Percentiles rank a stretch among this genome's conserved stretches.
phyloP scores from a whole-genome alignment of 2,113 vertebrate genomes.

The Callithrix jacchus region DNA sequence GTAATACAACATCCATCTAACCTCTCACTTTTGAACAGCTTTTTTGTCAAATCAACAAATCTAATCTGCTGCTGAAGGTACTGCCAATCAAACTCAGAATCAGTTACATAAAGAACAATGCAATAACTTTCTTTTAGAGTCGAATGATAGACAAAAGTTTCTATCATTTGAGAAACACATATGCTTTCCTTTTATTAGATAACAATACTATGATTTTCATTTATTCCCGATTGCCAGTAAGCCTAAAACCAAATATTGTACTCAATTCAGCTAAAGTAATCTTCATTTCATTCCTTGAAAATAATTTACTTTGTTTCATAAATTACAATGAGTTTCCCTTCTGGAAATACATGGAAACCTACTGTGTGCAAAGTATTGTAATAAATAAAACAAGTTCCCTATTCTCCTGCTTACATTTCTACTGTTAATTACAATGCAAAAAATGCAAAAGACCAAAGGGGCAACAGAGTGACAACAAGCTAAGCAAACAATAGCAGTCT shows the following conservation, averaged over 20 bases:
- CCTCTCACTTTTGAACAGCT: slow-evolving; percentile 8
- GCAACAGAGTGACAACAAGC: not conserved
- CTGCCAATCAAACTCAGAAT: slow-evolving; percentile 16
- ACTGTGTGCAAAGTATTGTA: not conserved
- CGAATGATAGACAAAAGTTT: slow-evolving; percentile 26
- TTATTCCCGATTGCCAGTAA: slow-evolving; percentile 1
- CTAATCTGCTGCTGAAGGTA: not conserved
- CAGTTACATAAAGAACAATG: slow-evolving; percentile 9
- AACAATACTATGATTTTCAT: slow-evolving; percentile 26
- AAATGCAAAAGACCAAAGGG: not conserved
- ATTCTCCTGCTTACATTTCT: not conserved
- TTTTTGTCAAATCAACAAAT: slow-evolving; percentile 17
- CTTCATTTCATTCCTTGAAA: slow-evolving; percentile 22
- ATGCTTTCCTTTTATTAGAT: slow-evolving; percentile 3
- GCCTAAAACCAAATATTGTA: not conserved
- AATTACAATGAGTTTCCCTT: slow-evolving; percentile 18
- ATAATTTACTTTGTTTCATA: slow-evolving; percentile 53
- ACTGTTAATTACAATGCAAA: not conserved
- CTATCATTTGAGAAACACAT: slow-evolving; percentile 18
- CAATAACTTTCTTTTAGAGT: slow-evolving; percentile 5
- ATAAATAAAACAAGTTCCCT: not conserved
- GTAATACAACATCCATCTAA: slow-evolving; percentile 15
- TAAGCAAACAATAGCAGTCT: not conserved
- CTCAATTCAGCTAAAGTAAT: slow-evolving; percentile 17
- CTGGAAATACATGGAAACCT: not conserved